A percentile compares a stretch with the other conserved stretches of the same genome.
Conservation (phyloP, 1,140 invertebrate genomes). For the Ceratoteleas bidentatus region DNA sequence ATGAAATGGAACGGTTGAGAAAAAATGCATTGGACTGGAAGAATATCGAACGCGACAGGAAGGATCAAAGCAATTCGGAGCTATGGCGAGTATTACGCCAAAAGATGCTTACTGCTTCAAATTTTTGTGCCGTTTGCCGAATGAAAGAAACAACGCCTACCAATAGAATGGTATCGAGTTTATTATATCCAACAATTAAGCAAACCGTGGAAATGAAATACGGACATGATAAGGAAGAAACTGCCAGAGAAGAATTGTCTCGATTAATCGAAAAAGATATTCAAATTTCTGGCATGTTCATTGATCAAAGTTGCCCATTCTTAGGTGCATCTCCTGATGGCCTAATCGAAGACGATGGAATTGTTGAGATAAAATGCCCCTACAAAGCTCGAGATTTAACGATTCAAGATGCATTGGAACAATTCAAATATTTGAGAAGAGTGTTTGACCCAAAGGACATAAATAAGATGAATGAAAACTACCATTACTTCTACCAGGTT, state of each 20-base stretch:
- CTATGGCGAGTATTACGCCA: not conserved
- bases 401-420: conserved; percentile 50
- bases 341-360: conserved; percentile 61
- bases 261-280: conserved; percentile 57
- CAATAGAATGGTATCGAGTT: not conserved
- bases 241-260: conserved; percentile 56
- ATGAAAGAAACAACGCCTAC: conserved; percentile 6
- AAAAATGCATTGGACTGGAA: conserved; percentile 2
- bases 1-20: conserved; percentile 2
- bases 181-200: conserved; percentile 4
- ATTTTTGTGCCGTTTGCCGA: conserved; percentile 4
- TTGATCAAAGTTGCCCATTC: conserved; percentile 69
- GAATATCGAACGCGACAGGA: conserved; percentile 19
- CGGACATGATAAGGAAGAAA: conserved; percentile 68
- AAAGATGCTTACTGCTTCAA: conserved; percentile 8
- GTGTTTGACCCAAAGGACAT: no score
- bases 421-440: not conserved
- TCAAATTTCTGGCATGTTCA: conserved; percentile 74
- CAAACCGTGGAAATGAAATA: conserved; percentile 58
- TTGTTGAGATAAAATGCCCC: conserved; percentile 75
- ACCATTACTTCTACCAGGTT: conserved; percentile 69
- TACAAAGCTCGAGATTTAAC: conserved; percentile 46
- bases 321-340: conserved; percentile 78
- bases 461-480: no score
- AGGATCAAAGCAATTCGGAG: conserved; percentile 7